A percentile compares a stretch with the other conserved stretches of the same genome.
These are phyloP conservation scores for Enteromius unitaeniatus DNA, from an alignment of 2,797 vertebrate genomes.

Conservation along the genomic window DNA sequence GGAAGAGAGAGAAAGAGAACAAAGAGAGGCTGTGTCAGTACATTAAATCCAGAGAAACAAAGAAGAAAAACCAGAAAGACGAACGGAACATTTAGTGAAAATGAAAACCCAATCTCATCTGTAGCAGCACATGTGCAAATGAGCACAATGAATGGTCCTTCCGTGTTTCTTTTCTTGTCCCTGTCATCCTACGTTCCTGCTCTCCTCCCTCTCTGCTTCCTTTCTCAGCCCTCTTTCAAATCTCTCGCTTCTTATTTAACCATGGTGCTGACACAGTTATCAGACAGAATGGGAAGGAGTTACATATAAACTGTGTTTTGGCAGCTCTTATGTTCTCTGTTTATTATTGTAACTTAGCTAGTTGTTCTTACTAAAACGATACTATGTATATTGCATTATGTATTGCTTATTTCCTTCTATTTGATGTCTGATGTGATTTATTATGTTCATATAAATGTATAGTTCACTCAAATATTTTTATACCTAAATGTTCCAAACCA, in stretches of 20 bases:
- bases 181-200: conserved; percentile 66
- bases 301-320: background rate
- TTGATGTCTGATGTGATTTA: background rate
- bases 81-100: background rate
- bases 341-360: background rate
- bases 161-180: conserved; percentile 41
- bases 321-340: background rate
- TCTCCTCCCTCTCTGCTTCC: conserved; percentile 66
- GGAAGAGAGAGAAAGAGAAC: background rate
- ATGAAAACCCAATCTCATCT: background rate
- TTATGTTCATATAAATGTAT: background rate
- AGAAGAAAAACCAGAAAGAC: conserved; percentile 56
- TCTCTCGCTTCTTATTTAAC: conserved; percentile 15
- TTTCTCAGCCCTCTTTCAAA: conserved; percentile 38
- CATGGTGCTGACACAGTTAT: conserved; percentile 6
- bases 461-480: background rate
- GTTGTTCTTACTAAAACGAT: too few relatives aligned
- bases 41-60: background rate
- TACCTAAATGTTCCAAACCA: background rate
- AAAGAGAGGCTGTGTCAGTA: background rate
- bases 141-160: conserved; percentile 12
- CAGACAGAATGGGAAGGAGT: conserved; percentile 10
- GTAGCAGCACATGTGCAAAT: conserved; percentile 49
- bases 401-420: background rate
- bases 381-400: background rate